Base-by-base conservation (phyloP, 2,113 vertebrate species). In the Anolis sagrei region DNA sequence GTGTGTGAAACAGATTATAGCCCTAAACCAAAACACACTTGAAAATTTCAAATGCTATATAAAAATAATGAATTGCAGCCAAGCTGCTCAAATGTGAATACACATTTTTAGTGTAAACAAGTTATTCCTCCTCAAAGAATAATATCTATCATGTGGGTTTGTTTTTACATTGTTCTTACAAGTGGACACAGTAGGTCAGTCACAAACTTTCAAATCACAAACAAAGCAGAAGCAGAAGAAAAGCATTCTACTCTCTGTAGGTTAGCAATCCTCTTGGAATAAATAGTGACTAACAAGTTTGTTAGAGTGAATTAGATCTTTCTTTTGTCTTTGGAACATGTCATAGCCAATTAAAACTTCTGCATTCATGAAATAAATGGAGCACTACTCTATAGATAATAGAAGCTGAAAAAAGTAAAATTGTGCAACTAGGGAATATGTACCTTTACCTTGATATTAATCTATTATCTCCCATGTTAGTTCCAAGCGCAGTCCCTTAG, bases 291-390 rank as follows among this genome's bases (percentile, higher is more conserved):
- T 96, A 97, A 97, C 96, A 98, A 97, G 97, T 98, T 99, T 98
- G 98, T 98, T 99, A 98, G 96, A 97, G 94, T 97, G 96, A 98
- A 98, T 99, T 98, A 98, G 95, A 96, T 93, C 91, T 95, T 97
- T 98, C 98, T 98, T 98, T 98, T 97, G 98, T 99, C 98, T 98
- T 96, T 95, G 95, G 95, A 95, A 96, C 93, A 91, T 97, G 98
- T 98, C 98, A 98, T 95, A 94, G 95, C 96, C 96, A 98, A 98
- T 99, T 97, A 98, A 96, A 96, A 96, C 91, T 94, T 96, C 95
- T 96, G 96, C 96, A 97, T 93, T 96, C 96, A 95, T 96, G 96
- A 96, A 95, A 96, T 95, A 97, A 97, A 97, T 95, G 90, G 95
- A 97, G 95, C 95, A 94, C 91, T 94, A 95, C 94, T 95, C 93